A percentile compares a stretch with the other conserved stretches of the same genome.
These are phyloP conservation scores for Stegana nigrithorax DNA, from an alignment of 2,888 invertebrate species.

Conservation along the genomic window DNA sequence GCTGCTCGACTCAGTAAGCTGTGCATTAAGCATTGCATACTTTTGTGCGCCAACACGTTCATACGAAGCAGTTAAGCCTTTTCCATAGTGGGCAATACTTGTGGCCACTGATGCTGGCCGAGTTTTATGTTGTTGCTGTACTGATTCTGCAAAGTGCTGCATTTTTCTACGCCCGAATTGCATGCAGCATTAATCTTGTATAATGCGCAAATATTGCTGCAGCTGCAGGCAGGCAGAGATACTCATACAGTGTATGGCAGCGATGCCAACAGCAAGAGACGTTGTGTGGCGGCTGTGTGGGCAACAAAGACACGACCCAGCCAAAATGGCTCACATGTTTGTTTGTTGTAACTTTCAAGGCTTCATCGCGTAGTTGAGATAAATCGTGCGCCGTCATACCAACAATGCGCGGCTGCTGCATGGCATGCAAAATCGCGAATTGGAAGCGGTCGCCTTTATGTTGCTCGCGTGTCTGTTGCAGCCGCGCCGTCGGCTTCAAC, in stretches of 20 bases:
- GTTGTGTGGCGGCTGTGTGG: slow-evolving; percentile 55
- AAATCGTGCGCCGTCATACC: too few relatives aligned
- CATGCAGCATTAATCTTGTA: slow-evolving; percentile 47
- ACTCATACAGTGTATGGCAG: slow-evolving; percentile 34
- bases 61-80: too few relatives aligned
- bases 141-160: too few relatives aligned
- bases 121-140: background rate
- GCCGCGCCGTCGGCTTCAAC: background rate
- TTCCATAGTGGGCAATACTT: too few relatives aligned
- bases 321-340: background rate
- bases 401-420: too few relatives aligned
- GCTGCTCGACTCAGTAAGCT: background rate
- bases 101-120: background rate
- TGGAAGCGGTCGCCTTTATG: too few relatives aligned
- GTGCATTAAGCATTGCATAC: slow-evolving; percentile 23
- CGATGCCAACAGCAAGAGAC: slow-evolving; percentile 30
- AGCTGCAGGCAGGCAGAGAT: slow-evolving; percentile 28
- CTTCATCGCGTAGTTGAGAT: too few relatives aligned
- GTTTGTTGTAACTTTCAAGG: background rate
- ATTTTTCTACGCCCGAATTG: slow-evolving; percentile 26
- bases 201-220: slow-evolving; percentile 45
- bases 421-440: too few relatives aligned
- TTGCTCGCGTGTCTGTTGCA: background rate
- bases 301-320: too few relatives aligned
- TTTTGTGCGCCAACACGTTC: background rate